Evolutionary conservation across 2,113 vertebrate genomes (phyloP).

Genomic region (Limnothrissa miodon): DNA sequence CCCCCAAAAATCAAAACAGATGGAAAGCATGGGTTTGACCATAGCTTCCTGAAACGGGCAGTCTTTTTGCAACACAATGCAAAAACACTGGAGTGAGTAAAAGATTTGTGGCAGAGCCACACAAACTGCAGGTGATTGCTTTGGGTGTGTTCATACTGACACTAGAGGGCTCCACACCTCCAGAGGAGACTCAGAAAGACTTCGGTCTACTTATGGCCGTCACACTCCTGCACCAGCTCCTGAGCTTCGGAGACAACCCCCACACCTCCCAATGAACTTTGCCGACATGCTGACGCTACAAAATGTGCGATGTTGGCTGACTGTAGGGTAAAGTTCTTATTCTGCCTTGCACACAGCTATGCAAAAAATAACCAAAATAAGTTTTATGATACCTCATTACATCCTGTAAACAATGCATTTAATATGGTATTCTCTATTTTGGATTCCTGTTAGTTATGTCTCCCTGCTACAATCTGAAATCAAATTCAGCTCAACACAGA

Average conservation of each 20-base stretch:
- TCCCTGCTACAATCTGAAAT: background rate
- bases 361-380: background rate
- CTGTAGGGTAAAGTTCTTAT: background rate
- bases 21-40: background rate
- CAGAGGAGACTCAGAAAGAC: conserved; percentile 24
- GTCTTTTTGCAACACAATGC: background rate
- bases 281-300: background rate
- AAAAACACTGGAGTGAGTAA: background rate
- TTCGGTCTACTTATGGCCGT: background rate
- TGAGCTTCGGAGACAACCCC: background rate
- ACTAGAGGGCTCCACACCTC: conserved; percentile 51
- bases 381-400: background rate
- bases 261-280: background rate
- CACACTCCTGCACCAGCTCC: background rate
- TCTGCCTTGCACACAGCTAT: background rate
- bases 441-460: background rate
- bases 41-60: background rate
- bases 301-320: background rate
- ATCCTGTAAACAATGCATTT: background rate
- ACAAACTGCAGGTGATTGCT: background rate
- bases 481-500: background rate
- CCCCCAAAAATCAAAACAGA: background rate
- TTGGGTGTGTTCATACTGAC: conserved; percentile 32
- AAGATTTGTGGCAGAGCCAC: background rate
- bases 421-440: background rate